Evolutionary conservation across 2,888 invertebrate species (phyloP).

Genomic region (Synanthedon vespiformis): DNA sequence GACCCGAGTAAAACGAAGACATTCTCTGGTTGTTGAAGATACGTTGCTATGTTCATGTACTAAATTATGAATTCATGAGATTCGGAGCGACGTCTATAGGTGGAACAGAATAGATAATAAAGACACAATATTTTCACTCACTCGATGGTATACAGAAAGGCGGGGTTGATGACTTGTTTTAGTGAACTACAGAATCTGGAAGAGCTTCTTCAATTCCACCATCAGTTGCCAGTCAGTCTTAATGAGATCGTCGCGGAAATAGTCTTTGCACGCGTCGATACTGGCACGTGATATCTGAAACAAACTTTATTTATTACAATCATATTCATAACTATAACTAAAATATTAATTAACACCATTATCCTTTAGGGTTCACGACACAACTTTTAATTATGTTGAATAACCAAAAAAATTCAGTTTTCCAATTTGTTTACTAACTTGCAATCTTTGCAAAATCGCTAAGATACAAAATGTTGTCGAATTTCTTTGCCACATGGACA

Average conservation of each 20-base stretch:
- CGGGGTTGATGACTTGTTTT: slow-evolving; percentile 1
- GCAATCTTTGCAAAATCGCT: too few species aligned
- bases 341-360: not conserved
- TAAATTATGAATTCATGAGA: too few species aligned
- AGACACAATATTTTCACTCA: too few species aligned
- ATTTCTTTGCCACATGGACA: too few species aligned
- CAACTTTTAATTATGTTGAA: too few species aligned
- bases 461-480: too few species aligned
- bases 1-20: too few species aligned
- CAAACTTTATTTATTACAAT: slow-evolving; percentile 14
- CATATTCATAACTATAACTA: not conserved
- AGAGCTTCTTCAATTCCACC: slow-evolving; percentile 97
- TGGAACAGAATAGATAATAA: slow-evolving; percentile 5
- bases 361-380: too few species aligned
- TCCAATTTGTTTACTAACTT: too few species aligned
- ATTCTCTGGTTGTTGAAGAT: too few species aligned
- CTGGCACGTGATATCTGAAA: slow-evolving; percentile 95
- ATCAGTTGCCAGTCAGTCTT: slow-evolving; percentile 99
- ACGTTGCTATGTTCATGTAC: too few species aligned
- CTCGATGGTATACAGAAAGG: slow-evolving; percentile 1
- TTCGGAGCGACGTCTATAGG: slow-evolving; percentile 8
- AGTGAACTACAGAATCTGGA: slow-evolving; percentile 86
- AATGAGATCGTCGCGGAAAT: slow-evolving; percentile 96
- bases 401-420: too few species aligned
- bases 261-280: slow-evolving; percentile 99